These are phyloP conservation scores for Ornithoptera alexandrae DNA, from an alignment of 2,888 invertebrate genomes.

Conservation along the genomic window DNA sequence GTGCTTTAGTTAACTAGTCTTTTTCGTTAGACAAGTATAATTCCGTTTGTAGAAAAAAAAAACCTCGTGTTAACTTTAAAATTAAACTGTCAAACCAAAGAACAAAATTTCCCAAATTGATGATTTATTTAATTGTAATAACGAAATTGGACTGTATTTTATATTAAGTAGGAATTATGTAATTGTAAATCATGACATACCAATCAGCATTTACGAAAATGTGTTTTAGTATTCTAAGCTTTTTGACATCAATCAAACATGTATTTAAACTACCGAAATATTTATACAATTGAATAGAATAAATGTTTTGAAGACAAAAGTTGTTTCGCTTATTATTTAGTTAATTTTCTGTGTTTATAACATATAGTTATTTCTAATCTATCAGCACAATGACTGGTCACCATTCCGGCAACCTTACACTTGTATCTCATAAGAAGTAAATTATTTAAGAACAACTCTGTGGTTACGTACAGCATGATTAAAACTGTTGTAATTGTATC, in stretches of 20 bases:
- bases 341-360: neutral
- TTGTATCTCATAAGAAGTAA: no score
- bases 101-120: constrained; percentile 19
- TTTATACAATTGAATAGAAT: constrained; percentile 59
- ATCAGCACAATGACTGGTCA: no score
- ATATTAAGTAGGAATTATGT: constrained; percentile 32
- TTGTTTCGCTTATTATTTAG: neutral
- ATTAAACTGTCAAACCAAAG: constrained; percentile 26
- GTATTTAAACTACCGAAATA: constrained; percentile 58
- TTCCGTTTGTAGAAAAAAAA: constrained; percentile 11
- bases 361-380: no score
- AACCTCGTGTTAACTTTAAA: constrained; percentile 5
- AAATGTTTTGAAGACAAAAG: constrained; percentile 64
- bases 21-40: constrained; percentile 6
- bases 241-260: constrained; percentile 49
- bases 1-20: constrained; percentile 26
- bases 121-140: constrained; percentile 7
- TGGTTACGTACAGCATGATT: no score
- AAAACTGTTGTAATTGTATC: no score
- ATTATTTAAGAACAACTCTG: no score
- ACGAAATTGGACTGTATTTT: constrained; percentile 17
- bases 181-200: constrained; percentile 55
- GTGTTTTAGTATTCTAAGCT: constrained; percentile 47
- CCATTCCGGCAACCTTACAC: no score
- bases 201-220: constrained; percentile 62